Base-by-base conservation (phyloP, 1,140 invertebrate genomes). In the Anadara kagoshimensis region DNA sequence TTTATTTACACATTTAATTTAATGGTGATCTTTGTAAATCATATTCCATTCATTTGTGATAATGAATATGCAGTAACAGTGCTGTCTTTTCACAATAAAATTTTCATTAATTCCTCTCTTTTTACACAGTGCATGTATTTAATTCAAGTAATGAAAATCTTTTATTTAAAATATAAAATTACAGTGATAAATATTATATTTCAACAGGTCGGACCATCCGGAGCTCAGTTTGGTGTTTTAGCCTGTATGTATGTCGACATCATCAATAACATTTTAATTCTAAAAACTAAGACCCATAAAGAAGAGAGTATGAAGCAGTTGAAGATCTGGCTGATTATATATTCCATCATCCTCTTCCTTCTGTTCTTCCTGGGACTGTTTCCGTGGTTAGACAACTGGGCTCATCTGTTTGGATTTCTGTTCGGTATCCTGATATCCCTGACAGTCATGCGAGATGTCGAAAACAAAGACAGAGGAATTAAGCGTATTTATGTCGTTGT, bases 361-460 rank as follows among this genome's bases (percentile, higher is more conserved):
- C 91, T 98, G n/a, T 94, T 98, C 81, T 79, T 95, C 1, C 86
- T 97, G 49, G 97, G 97, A 18, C 92, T 98, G 20, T 88, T 98
- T 47, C 97, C 97, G 1, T 98, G 95, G 96, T 93, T 98, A 36
- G 97, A 99, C 91, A 99, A 98, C 90, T 98, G 97, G 90, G 96
- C 97, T 44, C 96, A 98, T 87, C 90, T 98, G 14, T 97, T 92
- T 77, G 93, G 89, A 94, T 98, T 98, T 86, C 91, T 97, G 51
- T 96, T 96, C 86, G 97, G 97, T 68, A 95, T 97, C 83, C 90
- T 98, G 14, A 90, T 98, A 10, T 95, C 96, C 14, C 96, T 97
- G 89, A 94, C 95, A 12, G 86, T 98, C 49, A 91, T 97, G 86
- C 96, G 95, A 22, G 97, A 96, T 88, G 93, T 97, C 72, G 94